These are phyloP conservation scores for Siniperca obscura DNA, from an alignment of 2,797 vertebrate species.

Conservation along the genomic window DNA sequence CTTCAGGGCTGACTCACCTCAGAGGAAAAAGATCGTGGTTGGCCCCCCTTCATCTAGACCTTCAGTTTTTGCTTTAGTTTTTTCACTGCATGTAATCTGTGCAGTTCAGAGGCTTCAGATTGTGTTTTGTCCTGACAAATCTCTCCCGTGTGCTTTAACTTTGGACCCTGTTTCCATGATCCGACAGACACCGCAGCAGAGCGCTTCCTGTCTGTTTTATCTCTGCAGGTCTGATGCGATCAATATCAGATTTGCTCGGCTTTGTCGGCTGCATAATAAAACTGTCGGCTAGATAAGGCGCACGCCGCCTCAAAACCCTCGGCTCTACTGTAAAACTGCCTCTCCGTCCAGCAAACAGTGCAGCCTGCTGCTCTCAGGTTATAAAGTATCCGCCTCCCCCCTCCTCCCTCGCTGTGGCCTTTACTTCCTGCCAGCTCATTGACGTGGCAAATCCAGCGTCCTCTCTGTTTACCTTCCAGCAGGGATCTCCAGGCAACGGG, in stretches of 20 bases:
- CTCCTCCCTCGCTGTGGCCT: conserved; percentile 27
- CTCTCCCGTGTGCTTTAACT: neutral
- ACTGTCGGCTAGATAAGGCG: conserved; percentile 27
- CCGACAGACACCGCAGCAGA: conserved; percentile 27
- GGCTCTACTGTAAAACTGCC: conserved; percentile 38
- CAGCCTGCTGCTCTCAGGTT: conserved; percentile 46
- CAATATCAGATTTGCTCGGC: conserved; percentile 18
- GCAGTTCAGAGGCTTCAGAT: neutral
- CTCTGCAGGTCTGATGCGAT: conserved; percentile 44
- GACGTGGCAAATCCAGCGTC: conserved; percentile 73
- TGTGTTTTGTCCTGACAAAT: neutral
- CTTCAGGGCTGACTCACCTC: conserved; percentile 2
- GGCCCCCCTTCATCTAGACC: no score
- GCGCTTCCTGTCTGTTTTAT: conserved; percentile 31
- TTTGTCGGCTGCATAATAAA: conserved; percentile 52
- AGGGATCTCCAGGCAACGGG: conserved; percentile 78
- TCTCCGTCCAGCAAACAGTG: conserved; percentile 7
- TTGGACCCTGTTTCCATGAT: neutral
- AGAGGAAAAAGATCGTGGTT: neutral
- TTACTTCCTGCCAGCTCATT: conserved; percentile 63
- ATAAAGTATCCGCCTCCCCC: conserved; percentile 36
- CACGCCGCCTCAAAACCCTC: conserved; percentile 14
- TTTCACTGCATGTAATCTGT: neutral
- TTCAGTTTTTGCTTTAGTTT: neutral
- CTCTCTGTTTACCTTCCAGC: conserved; percentile 76